Percentiles rank a stretch among this genome's conserved stretches.
phyloP scores from a whole-genome alignment of 2,797 vertebrate species.

The Malurus leucopterus region DNA sequence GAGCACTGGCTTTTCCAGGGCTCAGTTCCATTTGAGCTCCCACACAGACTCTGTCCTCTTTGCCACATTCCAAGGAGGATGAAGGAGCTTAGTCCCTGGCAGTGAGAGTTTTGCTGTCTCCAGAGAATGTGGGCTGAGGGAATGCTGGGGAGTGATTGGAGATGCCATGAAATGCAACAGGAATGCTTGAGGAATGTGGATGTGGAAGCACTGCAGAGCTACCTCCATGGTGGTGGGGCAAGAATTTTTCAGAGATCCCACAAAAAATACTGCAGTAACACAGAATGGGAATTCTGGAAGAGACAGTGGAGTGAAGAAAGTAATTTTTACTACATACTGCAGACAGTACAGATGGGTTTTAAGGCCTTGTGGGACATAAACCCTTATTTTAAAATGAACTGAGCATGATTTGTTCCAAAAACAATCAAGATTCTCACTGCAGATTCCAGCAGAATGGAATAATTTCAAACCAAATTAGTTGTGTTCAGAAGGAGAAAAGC shows the following conservation, averaged over 20 bases:
- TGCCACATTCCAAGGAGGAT: neutral
- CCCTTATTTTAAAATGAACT: neutral
- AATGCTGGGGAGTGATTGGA: neutral
- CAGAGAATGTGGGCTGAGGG: neutral
- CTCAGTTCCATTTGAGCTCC: neutral
- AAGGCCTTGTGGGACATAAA: neutral
- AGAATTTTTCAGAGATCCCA: neutral
- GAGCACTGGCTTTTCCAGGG: neutral
- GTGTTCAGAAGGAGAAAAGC: neutral
- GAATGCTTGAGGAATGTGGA: neutral
- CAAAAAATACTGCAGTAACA: neutral
- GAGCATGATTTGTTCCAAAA: neutral
- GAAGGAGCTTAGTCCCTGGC: neutral
- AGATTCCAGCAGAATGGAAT: neutral
- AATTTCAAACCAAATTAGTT: neutral
- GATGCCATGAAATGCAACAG: neutral
- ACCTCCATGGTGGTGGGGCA: neutral
- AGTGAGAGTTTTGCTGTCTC: neutral
- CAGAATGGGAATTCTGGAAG: neutral
- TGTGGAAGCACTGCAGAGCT: neutral
- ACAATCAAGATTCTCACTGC: neutral
- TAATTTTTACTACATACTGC: neutral
- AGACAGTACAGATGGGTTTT: neutral
- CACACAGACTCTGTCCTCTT: neutral
- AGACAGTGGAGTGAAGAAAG: neutral